Evolutionary conservation across 23 tunicate genomes (phyloP), one percentile per base, ranked within the genome.

Genomic region (Oikopleura dioica): DNA sequence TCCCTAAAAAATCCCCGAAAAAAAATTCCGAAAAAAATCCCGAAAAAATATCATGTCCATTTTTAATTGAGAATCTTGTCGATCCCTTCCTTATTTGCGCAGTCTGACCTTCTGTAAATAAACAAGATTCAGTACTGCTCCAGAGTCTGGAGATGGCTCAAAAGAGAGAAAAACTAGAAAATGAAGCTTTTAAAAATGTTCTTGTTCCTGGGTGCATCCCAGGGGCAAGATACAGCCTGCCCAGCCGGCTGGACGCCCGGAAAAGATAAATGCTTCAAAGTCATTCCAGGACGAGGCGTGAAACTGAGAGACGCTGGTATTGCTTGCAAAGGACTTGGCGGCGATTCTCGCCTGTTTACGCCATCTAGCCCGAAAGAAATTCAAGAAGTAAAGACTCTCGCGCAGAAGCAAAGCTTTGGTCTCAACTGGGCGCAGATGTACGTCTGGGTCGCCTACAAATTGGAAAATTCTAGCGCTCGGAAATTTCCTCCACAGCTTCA

Each of bases 231-330:
- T 12, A 28, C 5, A 23, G 72, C 33, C 32, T 63, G 72, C 33
- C 72, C 72, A 23, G 32, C 2, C 33, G 2, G 33, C 33, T 63
- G 72, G 72, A 31, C 32, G 4, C 30, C 16, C 16, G 72, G 72
- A 63, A 63, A 28, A 63, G 33, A 63, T 2, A 63, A 63, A 63
- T 63, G 72, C 33, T 63, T 63, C 72, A 63, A 63, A 28, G 16
- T 63, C 33, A 28, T 63, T 5, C n/a, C n/a, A n/a, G 72, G 72
- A 23, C 4, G 33, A 28, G 30, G 72, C 5, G 33, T 63, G 32
- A 23, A 23, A 2, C 33, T 63, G 32, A 63, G 30, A 21, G 72
- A 63, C 4, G 72, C 72, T 24, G 72, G 33, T 63, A 28, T 2
- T 21, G 5, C 32, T 2, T 63, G 72, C 33, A 4, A 31, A 28